Evolutionary conservation across 2,797 vertebrate genomes (phyloP).

Genomic region (Petrocephalus schoutedeni): DNA sequence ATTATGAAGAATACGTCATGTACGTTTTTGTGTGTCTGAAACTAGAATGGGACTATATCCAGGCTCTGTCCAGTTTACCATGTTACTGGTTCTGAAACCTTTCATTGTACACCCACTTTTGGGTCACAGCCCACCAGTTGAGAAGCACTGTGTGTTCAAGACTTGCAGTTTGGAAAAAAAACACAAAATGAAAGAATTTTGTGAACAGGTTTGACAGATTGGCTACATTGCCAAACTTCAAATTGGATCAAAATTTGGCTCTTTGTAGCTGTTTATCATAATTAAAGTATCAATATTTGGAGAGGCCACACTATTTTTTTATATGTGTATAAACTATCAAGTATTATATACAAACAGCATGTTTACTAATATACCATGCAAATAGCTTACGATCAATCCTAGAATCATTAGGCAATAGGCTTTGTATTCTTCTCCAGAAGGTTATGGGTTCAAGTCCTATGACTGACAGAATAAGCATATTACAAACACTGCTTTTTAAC

Average conservation of each 20-base stretch:
- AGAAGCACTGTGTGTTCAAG: neutral
- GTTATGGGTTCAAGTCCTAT: neutral
- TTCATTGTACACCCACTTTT: neutral
- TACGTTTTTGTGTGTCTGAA: neutral
- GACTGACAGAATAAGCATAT: neutral
- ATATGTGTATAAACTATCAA: neutral
- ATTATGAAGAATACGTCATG: neutral
- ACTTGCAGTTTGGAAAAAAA: neutral
- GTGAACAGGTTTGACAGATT: neutral
- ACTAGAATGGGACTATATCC: neutral
- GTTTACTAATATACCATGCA: neutral
- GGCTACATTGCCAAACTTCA: neutral
- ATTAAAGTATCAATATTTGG: neutral
- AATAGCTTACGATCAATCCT: neutral
- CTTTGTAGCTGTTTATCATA: neutral
- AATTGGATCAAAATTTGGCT: neutral
- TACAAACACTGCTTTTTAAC: neutral
- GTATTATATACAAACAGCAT: neutral
- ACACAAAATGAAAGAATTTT: neutral
- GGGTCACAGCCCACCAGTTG: neutral
- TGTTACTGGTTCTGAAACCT: neutral
- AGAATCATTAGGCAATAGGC: neutral
- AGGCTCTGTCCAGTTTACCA: neutral
- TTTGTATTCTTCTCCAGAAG: neutral
- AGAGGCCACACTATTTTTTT: neutral